phyloP scores from a whole-genome alignment of 2,888 invertebrate species.

The Tinea trinotella region DNA sequence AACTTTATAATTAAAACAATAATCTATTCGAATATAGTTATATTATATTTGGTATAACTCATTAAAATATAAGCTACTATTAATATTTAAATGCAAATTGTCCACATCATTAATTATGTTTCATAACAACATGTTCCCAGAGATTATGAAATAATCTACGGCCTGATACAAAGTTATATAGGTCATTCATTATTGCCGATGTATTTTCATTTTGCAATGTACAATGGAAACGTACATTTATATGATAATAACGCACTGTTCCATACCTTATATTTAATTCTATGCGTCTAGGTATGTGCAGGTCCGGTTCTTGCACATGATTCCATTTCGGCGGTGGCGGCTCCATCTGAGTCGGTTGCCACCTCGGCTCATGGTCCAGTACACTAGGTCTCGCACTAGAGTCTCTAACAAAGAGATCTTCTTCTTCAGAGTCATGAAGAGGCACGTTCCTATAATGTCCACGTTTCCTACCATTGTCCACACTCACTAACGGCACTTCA shows the following conservation, averaged over 20 bases:
- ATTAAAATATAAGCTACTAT: not conserved
- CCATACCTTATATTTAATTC: not conserved
- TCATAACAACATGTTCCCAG: constrained; percentile 1
- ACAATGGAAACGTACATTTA: too few species aligned
- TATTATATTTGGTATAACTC: not conserved
- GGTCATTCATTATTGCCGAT: not conserved
- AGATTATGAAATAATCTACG: not conserved
- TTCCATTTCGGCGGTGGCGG: constrained; percentile 30
- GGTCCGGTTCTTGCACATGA: constrained; percentile 61
- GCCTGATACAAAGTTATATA: not conserved
- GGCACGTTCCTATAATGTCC: constrained; percentile 83
- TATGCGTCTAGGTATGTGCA: constrained; percentile 75
- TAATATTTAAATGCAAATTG: constrained; percentile 2
- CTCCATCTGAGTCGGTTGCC: not conserved
- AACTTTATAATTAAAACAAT: too few species aligned
- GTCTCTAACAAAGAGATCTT: constrained; percentile 51
- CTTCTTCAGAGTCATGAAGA: constrained; percentile 78
- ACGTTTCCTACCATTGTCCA: constrained; percentile 59
- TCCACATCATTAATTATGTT: constrained; percentile 6
- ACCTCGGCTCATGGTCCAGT: constrained; percentile 16
- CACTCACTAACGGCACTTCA: constrained; percentile 35
- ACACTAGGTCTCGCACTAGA: constrained; percentile 33
- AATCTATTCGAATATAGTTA: not conserved
- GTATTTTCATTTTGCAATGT: too few species aligned
- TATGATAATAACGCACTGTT: not conserved